phyloP scores from a whole-genome alignment of 2,888 invertebrate genomes.

The Conchocele bisecta region DNA sequence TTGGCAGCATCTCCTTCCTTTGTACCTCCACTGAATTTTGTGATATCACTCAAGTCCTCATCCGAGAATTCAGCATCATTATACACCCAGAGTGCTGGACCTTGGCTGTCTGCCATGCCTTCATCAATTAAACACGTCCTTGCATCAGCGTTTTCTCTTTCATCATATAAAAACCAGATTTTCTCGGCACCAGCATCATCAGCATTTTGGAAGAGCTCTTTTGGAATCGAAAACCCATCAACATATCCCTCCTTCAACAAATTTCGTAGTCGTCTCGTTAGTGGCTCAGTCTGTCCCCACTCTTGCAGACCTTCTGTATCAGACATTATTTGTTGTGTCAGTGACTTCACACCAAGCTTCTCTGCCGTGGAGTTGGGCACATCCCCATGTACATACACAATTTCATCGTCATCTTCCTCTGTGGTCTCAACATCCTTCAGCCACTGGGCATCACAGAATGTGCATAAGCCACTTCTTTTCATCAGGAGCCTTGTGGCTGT shows the following conservation, averaged over 20 bases:
- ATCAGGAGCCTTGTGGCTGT: neutral
- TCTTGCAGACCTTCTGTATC: slow-evolving; percentile 60
- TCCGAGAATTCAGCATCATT: slow-evolving; percentile 78
- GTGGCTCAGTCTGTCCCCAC: slow-evolving; percentile 74
- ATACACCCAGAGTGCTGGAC: slow-evolving; percentile 79
- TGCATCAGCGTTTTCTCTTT: slow-evolving; percentile 69
- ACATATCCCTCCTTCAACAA: slow-evolving; percentile 70
- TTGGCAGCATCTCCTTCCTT: slow-evolving; percentile 73
- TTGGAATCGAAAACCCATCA: slow-evolving; percentile 78
- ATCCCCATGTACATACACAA: slow-evolving; percentile 65
- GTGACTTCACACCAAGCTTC: slow-evolving; percentile 68
- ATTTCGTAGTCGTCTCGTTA: slow-evolving; percentile 68
- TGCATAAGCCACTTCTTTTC: slow-evolving; percentile 15
- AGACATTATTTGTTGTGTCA: slow-evolving; percentile 61
- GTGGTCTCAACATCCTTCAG: slow-evolving; percentile 15
- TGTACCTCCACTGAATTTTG: slow-evolving; percentile 77
- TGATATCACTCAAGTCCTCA: slow-evolving; percentile 78
- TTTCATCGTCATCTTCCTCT: slow-evolving; percentile 39
- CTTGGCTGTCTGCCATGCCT: slow-evolving; percentile 77
- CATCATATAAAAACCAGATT: slow-evolving; percentile 75
- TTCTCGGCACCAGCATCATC: slow-evolving; percentile 76
- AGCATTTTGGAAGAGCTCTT: slow-evolving; percentile 78
- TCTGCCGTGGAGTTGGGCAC: slow-evolving; percentile 66
- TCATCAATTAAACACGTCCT: slow-evolving; percentile 68
- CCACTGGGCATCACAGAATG: slow-evolving; percentile 42